phyloP scores from a whole-genome alignment of 2,113 vertebrate genomes.

The Scomber japonicus region DNA sequence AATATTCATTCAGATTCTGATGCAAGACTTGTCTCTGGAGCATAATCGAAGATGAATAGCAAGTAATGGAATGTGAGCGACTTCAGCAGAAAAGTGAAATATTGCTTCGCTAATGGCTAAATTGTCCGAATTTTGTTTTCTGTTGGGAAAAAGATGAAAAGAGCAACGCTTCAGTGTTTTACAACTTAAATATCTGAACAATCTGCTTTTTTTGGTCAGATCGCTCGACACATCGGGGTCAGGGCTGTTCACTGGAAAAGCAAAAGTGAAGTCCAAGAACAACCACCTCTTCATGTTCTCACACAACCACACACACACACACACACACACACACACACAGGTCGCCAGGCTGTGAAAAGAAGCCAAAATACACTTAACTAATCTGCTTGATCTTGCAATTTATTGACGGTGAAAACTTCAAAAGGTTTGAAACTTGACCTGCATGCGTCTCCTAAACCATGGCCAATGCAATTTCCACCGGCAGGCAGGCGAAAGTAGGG shows the following conservation, averaged over 20 bases:
- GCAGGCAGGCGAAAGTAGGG: neutral
- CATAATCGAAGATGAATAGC: neutral
- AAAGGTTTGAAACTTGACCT: conserved; percentile 78
- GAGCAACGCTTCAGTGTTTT: conserved; percentile 27
- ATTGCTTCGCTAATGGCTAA: neutral
- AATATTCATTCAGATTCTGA: conserved; percentile 4
- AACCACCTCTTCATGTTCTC: conserved; percentile 18
- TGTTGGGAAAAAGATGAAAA: neutral
- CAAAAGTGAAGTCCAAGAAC: conserved; percentile 49
- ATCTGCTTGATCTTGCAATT: conserved; percentile 84
- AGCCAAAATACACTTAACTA: conserved; percentile 84
- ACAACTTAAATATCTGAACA: conserved; percentile 16
- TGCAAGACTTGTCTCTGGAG: neutral
- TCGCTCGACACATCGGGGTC: conserved; percentile 7
- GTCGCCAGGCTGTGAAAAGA: conserved; percentile 74
- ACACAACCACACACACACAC: neutral
- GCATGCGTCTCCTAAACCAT: conserved; percentile 70
- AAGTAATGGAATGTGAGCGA: neutral
- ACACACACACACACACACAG: conserved; percentile 30
- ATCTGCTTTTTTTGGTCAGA: conserved; percentile 15
- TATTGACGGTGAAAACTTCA: conserved; percentile 83
- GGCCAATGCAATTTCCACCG: conserved; percentile 77
- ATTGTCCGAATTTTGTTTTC: neutral
- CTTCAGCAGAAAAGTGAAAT: neutral
- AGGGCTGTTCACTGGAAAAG: conserved; percentile 39